Conservation (phyloP, 2,113 vertebrate species). For the Amia ocellicauda region DNA sequence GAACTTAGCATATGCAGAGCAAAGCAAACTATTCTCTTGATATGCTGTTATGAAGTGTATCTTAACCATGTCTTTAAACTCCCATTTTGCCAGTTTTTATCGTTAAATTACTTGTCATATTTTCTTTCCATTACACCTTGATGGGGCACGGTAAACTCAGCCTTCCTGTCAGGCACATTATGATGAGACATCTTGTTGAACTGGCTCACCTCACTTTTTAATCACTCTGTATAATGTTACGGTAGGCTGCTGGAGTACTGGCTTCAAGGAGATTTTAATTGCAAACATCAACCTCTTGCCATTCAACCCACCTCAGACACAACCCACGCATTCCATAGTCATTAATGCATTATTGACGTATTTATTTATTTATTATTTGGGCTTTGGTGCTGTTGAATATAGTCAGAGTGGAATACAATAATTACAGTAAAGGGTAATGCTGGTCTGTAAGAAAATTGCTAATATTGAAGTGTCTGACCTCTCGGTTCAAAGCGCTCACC, state of each 20-base stretch:
- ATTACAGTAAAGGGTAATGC: not conserved
- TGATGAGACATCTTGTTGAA: constrained; percentile 19
- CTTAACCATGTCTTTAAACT: not conserved
- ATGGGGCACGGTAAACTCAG: too few species aligned
- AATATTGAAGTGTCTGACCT: not conserved
- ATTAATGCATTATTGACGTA: not conserved
- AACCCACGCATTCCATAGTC: not conserved
- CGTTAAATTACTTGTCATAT: not conserved
- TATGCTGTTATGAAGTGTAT: not conserved
- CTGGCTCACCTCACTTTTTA: constrained; percentile 10
- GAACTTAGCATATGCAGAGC: too few species aligned
- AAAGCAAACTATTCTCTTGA: too few species aligned
- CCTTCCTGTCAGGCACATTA: constrained; percentile 21
- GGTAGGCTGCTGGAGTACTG: constrained; percentile 22
- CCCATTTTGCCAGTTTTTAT: not conserved
- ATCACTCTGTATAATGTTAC: constrained; percentile 6
- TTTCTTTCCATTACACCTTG: constrained; percentile 5
- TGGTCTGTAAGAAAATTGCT: not conserved
- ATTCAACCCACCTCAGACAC: not conserved
- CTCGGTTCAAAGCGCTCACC: not conserved
- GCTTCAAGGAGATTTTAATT: constrained; percentile 30
- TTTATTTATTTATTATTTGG: not conserved
- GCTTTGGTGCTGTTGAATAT: not conserved
- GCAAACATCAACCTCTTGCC: constrained; percentile 31
- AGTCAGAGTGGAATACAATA: constrained; percentile 3